Conservation (phyloP, 2,797 vertebrate genomes). For the Remorina albescens region DNA sequence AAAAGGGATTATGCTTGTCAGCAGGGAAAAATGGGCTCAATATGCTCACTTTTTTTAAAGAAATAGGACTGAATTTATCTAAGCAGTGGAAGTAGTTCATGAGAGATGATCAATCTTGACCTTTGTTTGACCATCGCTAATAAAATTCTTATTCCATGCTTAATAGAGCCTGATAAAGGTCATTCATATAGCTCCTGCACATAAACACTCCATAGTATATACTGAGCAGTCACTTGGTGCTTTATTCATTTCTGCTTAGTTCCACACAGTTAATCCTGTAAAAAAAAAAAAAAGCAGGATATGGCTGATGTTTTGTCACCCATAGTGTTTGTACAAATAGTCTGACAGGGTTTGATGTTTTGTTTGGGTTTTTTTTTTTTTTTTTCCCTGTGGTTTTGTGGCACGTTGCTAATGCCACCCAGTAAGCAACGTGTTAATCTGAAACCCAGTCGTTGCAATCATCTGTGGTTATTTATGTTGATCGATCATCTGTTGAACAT, state of each 20-base stretch:
- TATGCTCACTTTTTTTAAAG: constrained; percentile 46
- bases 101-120: constrained; percentile 56
- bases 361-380: background rate
- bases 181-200: constrained; percentile 34
- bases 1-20: constrained; percentile 78
- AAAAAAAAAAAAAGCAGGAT: constrained; percentile 43
- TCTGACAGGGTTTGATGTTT: constrained; percentile 19
- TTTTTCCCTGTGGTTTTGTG: background rate
- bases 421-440: constrained; percentile 22
- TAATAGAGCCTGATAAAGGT: constrained; percentile 54
- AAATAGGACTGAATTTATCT: constrained; percentile 44
- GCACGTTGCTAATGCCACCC: constrained; percentile 41
- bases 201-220: constrained; percentile 23
- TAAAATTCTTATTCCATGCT: constrained; percentile 44
- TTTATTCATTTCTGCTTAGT: constrained; percentile 58
- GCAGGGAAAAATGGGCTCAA: constrained; percentile 38
- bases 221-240: constrained; percentile 28
- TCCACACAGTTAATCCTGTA: constrained; percentile 72
- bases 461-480: background rate
- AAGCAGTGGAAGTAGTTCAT: constrained; percentile 45
- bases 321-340: constrained; percentile 41
- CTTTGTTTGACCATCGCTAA: constrained; percentile 58
- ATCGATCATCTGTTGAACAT: constrained; percentile 19
- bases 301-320: constrained; percentile 48
- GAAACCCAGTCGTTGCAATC: background rate